phyloP scores from a whole-genome alignment of 2,888 invertebrate genomes.

The Pachycephus smyrnensis region DNA sequence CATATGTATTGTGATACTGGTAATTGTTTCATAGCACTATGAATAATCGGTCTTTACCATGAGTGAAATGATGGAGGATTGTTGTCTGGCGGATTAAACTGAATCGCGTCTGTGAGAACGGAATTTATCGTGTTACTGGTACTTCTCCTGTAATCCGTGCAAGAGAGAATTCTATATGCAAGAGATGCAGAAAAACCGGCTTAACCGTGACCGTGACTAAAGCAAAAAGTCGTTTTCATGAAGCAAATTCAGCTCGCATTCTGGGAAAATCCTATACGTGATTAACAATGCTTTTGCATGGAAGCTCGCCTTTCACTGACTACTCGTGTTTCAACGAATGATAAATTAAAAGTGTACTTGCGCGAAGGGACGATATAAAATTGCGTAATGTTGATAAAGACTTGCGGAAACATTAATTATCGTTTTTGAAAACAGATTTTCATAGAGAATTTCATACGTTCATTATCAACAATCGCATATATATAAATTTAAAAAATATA shows the following conservation, averaged over 20 bases:
- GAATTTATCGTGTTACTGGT: not conserved
- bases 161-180: not conserved
- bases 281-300: not conserved
- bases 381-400: not conserved
- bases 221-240: not conserved
- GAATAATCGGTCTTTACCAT: not conserved
- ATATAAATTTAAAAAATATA: not conserved
- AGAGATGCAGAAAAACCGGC: not conserved
- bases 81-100: not conserved
- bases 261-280: not conserved
- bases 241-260: not conserved
- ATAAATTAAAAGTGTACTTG: not conserved
- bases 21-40: not conserved
- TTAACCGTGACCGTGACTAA: not conserved
- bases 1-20: not conserved
- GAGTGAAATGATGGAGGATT: not conserved
- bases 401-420: not conserved
- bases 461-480: not conserved
- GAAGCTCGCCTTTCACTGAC: not conserved
- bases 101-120: not conserved
- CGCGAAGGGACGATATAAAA: not conserved
- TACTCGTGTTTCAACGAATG: not conserved
- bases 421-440: not conserved
- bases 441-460: not conserved
- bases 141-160: not conserved